Conservation (phyloP, 2,113 vertebrate species). For the Trichechus manatus region DNA sequence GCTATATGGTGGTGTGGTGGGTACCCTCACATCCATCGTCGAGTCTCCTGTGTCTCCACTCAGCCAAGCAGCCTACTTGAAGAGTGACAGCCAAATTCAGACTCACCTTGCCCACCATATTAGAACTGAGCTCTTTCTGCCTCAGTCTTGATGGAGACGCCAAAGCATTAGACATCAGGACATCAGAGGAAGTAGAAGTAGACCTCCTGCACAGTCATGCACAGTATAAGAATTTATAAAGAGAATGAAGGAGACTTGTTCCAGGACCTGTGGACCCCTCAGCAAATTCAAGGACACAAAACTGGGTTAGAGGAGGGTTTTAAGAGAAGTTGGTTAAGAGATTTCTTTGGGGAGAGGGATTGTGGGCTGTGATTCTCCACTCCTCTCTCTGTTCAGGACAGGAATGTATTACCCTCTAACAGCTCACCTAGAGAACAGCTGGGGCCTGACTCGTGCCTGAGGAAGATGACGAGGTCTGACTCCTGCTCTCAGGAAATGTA, state of each 20-base stretch:
- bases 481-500: background rate
- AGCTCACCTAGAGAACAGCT: background rate
- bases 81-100: background rate
- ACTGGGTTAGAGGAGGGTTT: constrained; percentile 4
- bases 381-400: background rate
- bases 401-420: background rate
- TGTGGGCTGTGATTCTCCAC: background rate
- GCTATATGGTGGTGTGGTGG: background rate
- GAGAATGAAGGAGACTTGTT: background rate
- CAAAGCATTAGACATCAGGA: background rate
- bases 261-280: background rate
- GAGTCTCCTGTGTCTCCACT: background rate
- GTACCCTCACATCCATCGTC: background rate
- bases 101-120: background rate
- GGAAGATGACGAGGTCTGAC: background rate
- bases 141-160: background rate
- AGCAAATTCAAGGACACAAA: constrained; percentile 20
- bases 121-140: background rate
- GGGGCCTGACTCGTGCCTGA: background rate
- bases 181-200: background rate
- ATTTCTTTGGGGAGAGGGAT: background rate
- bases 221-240: background rate
- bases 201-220: background rate
- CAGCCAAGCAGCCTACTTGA: background rate
- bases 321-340: background rate